Conservation (phyloP, 2,888 invertebrate genomes). For the Halictus ligatus region DNA sequence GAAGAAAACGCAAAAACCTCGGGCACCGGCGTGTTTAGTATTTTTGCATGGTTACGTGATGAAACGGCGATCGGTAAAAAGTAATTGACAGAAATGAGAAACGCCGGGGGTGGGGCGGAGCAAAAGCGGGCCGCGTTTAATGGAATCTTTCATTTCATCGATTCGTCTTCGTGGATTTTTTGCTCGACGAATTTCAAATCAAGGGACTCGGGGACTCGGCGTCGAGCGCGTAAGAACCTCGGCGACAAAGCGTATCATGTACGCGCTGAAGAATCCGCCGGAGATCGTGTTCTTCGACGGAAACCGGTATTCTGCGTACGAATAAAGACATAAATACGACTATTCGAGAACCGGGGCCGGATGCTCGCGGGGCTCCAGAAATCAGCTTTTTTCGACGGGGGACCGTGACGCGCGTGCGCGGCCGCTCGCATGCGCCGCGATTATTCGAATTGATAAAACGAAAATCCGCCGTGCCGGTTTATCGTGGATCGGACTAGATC, state of each 20-base stretch:
- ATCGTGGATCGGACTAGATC: conserved; percentile 60
- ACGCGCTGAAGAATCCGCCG: conserved; percentile 42
- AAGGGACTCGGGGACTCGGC: not conserved
- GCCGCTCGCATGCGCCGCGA: conserved; percentile 48
- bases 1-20: not conserved
- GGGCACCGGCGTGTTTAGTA: conserved; percentile 1
- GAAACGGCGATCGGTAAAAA: conserved; percentile 21
- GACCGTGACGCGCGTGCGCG: conserved; percentile 30
- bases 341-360: conserved; percentile 36
- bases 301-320: conserved; percentile 62
- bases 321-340: conserved; percentile 67
- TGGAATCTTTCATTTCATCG: conserved; percentile 57
- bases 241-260: conserved; percentile 57
- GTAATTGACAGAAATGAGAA: conserved; percentile 47
- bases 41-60: conserved; percentile 18
- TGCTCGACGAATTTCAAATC: conserved; percentile 43
- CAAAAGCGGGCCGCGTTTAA: conserved; percentile 26
- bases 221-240: conserved; percentile 43
- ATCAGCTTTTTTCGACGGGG: conserved; percentile 61
- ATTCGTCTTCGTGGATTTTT: conserved; percentile 37
- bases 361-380: conserved; percentile 39
- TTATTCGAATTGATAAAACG: conserved; percentile 60
- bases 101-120: conserved; percentile 2
- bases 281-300: conserved; percentile 18
- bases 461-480: conserved; percentile 60